These are phyloP conservation scores for Seira sanloemensis DNA, from an alignment of 2,888 invertebrate species.

Conservation along the genomic window DNA sequence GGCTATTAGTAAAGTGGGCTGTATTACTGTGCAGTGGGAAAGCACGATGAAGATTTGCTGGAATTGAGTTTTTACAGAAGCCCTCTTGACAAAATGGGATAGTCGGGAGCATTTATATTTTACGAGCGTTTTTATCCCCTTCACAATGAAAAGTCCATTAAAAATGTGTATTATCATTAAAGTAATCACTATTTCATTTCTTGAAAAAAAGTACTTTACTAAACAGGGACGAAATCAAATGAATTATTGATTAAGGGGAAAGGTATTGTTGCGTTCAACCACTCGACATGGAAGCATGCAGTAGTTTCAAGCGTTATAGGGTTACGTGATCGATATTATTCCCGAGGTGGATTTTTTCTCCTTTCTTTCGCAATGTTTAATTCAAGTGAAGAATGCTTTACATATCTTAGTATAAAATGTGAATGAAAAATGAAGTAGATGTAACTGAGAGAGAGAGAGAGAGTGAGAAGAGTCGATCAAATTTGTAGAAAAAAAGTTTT, in stretches of 20 bases:
- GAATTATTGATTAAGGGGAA: neutral
- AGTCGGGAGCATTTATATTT: neutral
- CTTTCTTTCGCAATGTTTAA: conserved; percentile 1
- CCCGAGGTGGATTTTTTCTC: neutral
- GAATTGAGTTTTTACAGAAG: no score
- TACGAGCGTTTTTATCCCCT: neutral
- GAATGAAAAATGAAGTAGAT: no score
- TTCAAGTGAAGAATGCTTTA: neutral
- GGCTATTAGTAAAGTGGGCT: no score
- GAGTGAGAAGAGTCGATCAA: no score
- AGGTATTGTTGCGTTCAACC: neutral
- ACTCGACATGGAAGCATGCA: no score
- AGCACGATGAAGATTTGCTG: no score
- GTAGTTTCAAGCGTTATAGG: no score
- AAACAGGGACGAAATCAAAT: neutral
- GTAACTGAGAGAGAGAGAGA: no score
- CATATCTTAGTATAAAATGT: neutral
- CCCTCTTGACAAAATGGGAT: neutral
- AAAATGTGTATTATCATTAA: neutral
- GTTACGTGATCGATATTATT: neutral
- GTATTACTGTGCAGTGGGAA: no score
- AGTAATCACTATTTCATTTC: conserved; percentile 14
- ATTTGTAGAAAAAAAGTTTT: no score
- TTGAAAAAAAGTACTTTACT: neutral
- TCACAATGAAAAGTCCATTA: conserved; percentile 6